Conservation (phyloP, 2,113 vertebrate genomes). For the Phodopus roborovskii region DNA sequence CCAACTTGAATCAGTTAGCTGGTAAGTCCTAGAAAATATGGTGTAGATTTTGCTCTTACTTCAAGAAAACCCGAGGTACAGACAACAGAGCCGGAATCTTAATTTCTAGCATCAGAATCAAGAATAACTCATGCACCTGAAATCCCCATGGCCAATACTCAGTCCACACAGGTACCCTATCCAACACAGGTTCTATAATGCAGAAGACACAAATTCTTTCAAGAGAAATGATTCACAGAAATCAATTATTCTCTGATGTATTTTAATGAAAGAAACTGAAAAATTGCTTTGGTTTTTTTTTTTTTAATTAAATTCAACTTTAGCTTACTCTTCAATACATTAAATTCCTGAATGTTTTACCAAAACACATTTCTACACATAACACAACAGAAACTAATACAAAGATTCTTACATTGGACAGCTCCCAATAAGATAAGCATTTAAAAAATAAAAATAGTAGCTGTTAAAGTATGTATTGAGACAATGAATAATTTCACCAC, state of each 20-base stretch:
- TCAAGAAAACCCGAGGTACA: accelerated
- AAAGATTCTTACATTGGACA: slow-evolving; percentile 31
- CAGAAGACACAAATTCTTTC: neutral
- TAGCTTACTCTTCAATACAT: slow-evolving; percentile 64
- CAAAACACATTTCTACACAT: slow-evolving; percentile 32
- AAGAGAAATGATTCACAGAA: slow-evolving; percentile 58
- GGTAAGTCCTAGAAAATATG: neutral
- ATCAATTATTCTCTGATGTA: slow-evolving; percentile 61
- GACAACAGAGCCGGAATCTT: neutral
- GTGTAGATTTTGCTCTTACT: neutral
- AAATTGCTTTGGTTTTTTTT: slow-evolving; percentile 38
- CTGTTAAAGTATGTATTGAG: slow-evolving; percentile 2
- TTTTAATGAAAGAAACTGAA: slow-evolving; percentile 67
- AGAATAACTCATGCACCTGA: neutral
- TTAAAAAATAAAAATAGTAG: slow-evolving; percentile 5
- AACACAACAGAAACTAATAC: slow-evolving; percentile 47
- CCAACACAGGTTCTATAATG: neutral
- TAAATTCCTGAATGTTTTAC: slow-evolving; percentile 37
- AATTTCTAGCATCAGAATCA: neutral
- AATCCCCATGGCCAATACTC: neutral
- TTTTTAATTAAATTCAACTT: slow-evolving; percentile 65
- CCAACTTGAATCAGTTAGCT: neutral
- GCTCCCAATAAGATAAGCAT: neutral
- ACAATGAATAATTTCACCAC: slow-evolving; percentile 29
- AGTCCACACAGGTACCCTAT: neutral